Conservation (phyloP, 2,888 invertebrate genomes). For the Eumerus sabulonum region DNA sequence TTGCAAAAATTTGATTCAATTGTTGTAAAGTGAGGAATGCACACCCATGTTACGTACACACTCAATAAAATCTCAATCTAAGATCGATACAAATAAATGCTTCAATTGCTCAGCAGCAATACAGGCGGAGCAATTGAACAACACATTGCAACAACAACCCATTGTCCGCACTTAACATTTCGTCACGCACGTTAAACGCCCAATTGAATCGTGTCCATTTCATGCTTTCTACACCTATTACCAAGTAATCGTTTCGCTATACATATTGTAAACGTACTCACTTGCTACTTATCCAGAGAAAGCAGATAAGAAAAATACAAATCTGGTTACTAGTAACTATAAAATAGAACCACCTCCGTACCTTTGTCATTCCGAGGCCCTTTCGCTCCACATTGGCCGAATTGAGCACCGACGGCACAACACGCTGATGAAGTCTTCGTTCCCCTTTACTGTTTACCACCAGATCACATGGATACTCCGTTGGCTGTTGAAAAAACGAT, state of each 20-base stretch:
- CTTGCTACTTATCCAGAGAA: conserved; percentile 47
- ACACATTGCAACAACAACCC: no score
- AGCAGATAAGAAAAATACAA: conserved; percentile 26
- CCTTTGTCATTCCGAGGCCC: conserved; percentile 93
- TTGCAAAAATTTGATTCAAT: no score
- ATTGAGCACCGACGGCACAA: conserved; percentile 90
- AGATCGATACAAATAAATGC: no score
- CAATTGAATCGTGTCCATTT: no score
- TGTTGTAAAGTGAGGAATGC: no score
- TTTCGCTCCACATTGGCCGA: conserved; percentile 93
- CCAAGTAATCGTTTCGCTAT: background rate
- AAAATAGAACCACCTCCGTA: conserved; percentile 76
- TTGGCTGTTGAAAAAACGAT: conserved; percentile 97
- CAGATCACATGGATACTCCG: conserved; percentile 92
- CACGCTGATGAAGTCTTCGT: conserved; percentile 92
- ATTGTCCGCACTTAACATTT: no score
- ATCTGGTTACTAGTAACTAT: background rate
- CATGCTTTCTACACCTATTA: background rate
- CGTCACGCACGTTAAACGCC: no score
- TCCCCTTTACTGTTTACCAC: conserved; percentile 89
- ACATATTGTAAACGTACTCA: conserved; percentile 32
- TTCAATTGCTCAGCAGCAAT: no score
- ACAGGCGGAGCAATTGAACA: no score
- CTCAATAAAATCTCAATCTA: no score
- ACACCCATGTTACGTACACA: no score